These are phyloP conservation scores for Tylochromis polylepis DNA, from an alignment of 2,113 vertebrate species.

Conservation along the genomic window DNA sequence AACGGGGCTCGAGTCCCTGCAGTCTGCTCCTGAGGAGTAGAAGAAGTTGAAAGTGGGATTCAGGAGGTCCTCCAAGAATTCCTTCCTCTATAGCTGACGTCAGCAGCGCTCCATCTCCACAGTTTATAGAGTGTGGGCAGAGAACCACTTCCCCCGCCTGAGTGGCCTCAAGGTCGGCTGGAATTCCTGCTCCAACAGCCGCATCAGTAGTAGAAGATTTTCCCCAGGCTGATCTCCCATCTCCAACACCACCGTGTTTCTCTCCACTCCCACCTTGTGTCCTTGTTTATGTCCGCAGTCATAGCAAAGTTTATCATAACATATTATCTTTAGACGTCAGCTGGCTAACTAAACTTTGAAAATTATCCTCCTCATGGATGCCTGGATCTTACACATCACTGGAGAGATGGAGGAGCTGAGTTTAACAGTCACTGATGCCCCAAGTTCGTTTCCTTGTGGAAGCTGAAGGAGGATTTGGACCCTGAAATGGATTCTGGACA, in stretches of 20 bases:
- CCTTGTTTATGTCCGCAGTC: background rate
- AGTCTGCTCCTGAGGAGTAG: background rate
- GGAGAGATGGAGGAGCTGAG: background rate
- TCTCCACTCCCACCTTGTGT: background rate
- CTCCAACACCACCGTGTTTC: background rate
- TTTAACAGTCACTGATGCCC: background rate
- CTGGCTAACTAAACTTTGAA: background rate
- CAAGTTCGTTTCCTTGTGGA: background rate
- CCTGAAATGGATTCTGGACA: background rate
- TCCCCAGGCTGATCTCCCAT: background rate
- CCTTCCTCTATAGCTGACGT: background rate
- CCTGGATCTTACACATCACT: background rate
- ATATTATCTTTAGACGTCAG: background rate
- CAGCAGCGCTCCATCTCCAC: background rate
- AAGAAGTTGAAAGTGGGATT: background rate
- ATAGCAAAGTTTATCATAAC: background rate
- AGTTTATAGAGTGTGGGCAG: accelerated
- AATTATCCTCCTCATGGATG: accelerated
- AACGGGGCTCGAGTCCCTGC: background rate
- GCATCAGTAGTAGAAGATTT: background rate
- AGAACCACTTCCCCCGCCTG: accelerated
- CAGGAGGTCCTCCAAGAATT: background rate
- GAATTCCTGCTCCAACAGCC: accelerated
- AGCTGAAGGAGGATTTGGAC: background rate
- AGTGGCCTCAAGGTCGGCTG: background rate